A percentile compares a stretch with the other conserved stretches of the same genome.
phyloP scores from a whole-genome alignment of 2,797 vertebrate genomes.

The Intellagama lesueurii region DNA sequence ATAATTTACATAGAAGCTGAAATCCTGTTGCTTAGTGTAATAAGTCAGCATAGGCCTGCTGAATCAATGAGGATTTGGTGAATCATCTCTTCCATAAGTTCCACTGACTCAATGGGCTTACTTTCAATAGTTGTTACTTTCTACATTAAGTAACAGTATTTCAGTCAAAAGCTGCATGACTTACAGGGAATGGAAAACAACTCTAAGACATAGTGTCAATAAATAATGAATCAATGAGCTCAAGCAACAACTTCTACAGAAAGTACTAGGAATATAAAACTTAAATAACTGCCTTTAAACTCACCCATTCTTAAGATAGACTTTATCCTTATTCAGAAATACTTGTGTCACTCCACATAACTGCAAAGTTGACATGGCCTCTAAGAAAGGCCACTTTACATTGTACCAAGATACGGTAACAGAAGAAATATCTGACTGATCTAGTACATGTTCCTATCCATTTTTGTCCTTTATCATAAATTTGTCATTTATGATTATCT shows the following conservation, averaged over 20 bases:
- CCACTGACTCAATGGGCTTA: no score
- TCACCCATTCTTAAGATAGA: conserved; percentile 77
- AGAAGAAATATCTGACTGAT: conserved; percentile 77
- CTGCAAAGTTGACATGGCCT: conserved; percentile 79
- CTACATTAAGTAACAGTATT: no score
- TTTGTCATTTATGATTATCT: conserved; percentile 81
- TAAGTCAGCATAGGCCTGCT: no score
- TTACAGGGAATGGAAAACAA: background rate
- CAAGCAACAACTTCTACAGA: background rate
- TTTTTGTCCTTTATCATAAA: conserved; percentile 77
- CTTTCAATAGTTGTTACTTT: no score
- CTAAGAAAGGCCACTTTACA: conserved; percentile 75
- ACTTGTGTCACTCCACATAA: conserved; percentile 84
- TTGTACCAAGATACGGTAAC: conserved; percentile 82
- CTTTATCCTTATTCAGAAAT: conserved; percentile 66
- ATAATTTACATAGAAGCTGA: background rate
- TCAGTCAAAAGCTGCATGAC: background rate
- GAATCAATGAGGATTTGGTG: no score
- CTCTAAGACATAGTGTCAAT: no score
- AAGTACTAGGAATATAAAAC: background rate
- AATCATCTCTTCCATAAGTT: no score
- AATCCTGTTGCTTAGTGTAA: no score
- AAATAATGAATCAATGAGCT: no score
- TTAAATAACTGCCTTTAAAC: conserved; percentile 46
- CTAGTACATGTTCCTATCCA: conserved; percentile 75